A percentile compares a stretch with the other conserved stretches of the same genome.
These are phyloP conservation scores for Drosophila funebris DNA, from an alignment of 1,140 invertebrate species.

Conservation along the genomic window DNA sequence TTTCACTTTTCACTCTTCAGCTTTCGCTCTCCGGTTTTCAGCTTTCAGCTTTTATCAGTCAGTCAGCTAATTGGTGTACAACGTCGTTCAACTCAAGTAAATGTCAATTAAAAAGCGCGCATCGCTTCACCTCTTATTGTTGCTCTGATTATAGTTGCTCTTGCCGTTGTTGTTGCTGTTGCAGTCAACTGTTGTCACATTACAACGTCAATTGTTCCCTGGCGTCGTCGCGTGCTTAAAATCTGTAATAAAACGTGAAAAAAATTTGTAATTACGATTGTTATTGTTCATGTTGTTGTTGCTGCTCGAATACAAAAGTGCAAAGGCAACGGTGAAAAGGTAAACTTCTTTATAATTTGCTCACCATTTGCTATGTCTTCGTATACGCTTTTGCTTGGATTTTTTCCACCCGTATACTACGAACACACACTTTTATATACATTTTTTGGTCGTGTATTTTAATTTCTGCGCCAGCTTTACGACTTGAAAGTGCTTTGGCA, in stretches of 20 bases:
- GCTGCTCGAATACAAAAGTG: conserved; percentile 60
- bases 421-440: conserved; percentile 1
- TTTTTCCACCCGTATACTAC: background rate
- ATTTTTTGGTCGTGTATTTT: conserved; percentile 44
- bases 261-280: conserved; percentile 81
- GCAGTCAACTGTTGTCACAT: conserved; percentile 73
- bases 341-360: conserved; percentile 72
- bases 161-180: conserved; percentile 40
- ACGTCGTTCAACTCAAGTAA: conserved; percentile 65
- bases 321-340: conserved; percentile 49
- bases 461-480: conserved; percentile 75
- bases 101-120: conserved; percentile 80
- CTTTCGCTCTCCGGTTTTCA: conserved; percentile 10
- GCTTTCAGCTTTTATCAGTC: conserved; percentile 16
- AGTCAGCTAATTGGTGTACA: conserved; percentile 68
- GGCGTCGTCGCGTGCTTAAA: conserved; percentile 62
- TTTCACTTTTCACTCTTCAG: conserved; percentile 7
- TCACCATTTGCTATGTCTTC: conserved; percentile 31
- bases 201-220: conserved; percentile 66
- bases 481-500: conserved; percentile 71
- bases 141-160: conserved; percentile 21
- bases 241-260: conserved; percentile 82
- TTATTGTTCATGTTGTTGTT: conserved; percentile 29
- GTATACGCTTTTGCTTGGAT: background rate
- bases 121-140: conserved; percentile 48